Conservation (phyloP, 1,140 invertebrate genomes). For the Aporrectodea caliginosa region DNA sequence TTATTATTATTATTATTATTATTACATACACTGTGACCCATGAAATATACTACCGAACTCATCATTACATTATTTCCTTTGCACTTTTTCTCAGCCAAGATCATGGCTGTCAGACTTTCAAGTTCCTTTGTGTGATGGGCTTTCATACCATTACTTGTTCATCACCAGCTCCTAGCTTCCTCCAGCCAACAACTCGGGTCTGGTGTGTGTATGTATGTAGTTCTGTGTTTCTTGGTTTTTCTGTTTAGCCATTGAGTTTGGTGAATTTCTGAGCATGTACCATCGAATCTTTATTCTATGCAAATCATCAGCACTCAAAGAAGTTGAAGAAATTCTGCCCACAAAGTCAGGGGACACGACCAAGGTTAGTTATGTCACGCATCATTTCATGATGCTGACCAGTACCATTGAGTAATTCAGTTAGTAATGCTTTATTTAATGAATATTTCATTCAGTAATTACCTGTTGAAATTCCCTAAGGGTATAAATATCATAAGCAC, state of each 20-base stretch:
- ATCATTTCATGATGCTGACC: not conserved
- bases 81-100: too few relatives aligned
- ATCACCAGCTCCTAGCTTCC: too few relatives aligned
- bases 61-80: too few relatives aligned
- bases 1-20: too few relatives aligned
- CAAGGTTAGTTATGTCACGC: slow-evolving; percentile 14
- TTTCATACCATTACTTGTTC: not conserved
- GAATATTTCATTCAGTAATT: not conserved
- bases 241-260: slow-evolving; percentile 40
- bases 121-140: not conserved
- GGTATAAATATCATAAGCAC: too few relatives aligned
- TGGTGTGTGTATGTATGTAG: not conserved
- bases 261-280: slow-evolving; percentile 54
- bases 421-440: not conserved
- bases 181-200: too few relatives aligned
- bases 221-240: not conserved
- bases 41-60: too few relatives aligned
- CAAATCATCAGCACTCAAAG: slow-evolving; percentile 45
- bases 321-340: slow-evolving; percentile 43
- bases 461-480: not conserved
- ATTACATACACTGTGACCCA: too few relatives aligned
- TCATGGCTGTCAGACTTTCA: not conserved
- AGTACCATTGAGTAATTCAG: not conserved
- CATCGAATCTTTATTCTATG: slow-evolving; percentile 51
- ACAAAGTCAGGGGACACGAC: slow-evolving; percentile 32